Base-by-base conservation (phyloP, 2,113 vertebrate genomes). In the Actinemys pallida region DNA sequence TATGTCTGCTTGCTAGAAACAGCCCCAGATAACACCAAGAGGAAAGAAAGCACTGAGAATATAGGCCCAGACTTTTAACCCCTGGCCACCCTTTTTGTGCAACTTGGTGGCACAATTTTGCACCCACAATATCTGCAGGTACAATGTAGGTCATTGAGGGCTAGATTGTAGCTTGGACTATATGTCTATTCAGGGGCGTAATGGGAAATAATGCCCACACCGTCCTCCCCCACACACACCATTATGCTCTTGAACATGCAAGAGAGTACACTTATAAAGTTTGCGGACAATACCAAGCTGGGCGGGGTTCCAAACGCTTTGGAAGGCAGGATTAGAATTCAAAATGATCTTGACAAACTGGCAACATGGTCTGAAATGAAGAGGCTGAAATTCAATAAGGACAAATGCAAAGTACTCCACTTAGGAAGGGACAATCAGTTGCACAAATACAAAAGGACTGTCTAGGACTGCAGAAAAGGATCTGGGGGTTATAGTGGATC, bases 11-110 rank as follows among this genome's bases (percentile, higher is more conserved):
- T 27, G 0, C 5, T 81, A 78, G 4, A 2, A 72, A 24, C 80
- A 42, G 39, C 81, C 88, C 84, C 49, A 57, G 56, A 76, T 89
- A 92, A 42, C 86, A 88, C 2, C 31, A 2, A 35, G 45, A 75
- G 49, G 83, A 47, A 20, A 49, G 49, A 25, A 59, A 42, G 31
- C 8, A 27, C 65, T 14, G 39, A 56, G n/a, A 22, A 57, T 17
- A 8, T 8, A 52, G 39, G 88, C 25, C 4, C 59, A 93, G 62
- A 88, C 86, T 54, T 88, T 65, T 81, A 83, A n/a, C 69, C 52
- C 42, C 56, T 1, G 0, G 11, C 4, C 53, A 53, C 93, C 62
- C 84, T n/a, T 80, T 59, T 62, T 65, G 20, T 52, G 31, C 45
- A 83, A 69, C 69, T 83, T 82, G 42, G 17, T 1, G 69, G 27